Evolutionary conservation across 2,888 invertebrate genomes (phyloP).

Genomic region (Tipula confusa): DNA sequence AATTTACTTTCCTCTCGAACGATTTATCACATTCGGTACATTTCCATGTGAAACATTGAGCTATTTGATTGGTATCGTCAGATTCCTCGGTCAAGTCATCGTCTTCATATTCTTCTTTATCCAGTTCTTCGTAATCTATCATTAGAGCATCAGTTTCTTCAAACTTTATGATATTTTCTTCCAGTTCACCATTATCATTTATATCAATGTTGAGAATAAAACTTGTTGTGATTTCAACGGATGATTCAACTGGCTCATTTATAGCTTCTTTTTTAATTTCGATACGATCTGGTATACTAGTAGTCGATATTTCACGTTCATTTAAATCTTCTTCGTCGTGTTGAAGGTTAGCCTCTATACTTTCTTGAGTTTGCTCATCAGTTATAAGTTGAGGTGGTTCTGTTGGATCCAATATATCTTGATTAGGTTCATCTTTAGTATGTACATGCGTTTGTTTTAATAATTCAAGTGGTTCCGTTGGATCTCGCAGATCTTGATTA

Average conservation of each 20-base stretch:
- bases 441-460: background rate
- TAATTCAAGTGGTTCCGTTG: slow-evolving; percentile 33
- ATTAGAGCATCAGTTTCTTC: slow-evolving; percentile 27
- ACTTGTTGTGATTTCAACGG: background rate
- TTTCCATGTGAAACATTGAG: background rate
- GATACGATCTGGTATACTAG: background rate
- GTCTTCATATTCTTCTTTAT: background rate
- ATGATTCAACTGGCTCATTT: background rate
- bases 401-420: too few species aligned
- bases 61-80: slow-evolving; percentile 30
- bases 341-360: background rate
- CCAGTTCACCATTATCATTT: background rate
- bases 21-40: slow-evolving; percentile 34
- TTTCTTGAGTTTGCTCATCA: background rate
- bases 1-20: slow-evolving; percentile 33
- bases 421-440: background rate
- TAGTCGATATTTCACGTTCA: background rate
- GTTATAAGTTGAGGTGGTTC: background rate
- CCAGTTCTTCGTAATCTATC: background rate
- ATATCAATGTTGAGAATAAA: background rate
- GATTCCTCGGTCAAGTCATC: background rate
- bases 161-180: slow-evolving; percentile 8
- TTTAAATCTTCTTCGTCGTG: background rate
- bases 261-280: background rate
- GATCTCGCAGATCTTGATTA: too few species aligned